Percentiles rank a stretch among this genome's conserved stretches.
Evolutionary conservation across 1,140 invertebrate species (phyloP).

Genomic region (Platyura marginata): DNA sequence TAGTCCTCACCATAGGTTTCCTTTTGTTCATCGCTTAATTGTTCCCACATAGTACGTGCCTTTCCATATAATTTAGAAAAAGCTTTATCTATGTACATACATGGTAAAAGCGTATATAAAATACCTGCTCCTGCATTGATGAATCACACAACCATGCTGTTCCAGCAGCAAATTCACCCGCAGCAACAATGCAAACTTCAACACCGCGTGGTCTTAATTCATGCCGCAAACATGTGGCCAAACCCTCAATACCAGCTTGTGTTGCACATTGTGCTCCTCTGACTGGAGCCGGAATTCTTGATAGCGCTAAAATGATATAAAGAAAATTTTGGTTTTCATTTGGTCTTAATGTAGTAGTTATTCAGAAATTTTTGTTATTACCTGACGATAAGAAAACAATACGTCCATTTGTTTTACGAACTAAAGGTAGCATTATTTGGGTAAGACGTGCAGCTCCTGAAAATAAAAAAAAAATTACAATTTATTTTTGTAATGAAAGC

Average conservation of each 20-base stretch:
- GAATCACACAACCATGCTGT: constrained; percentile 54
- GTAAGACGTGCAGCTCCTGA: constrained; percentile 46
- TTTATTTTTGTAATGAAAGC: no score
- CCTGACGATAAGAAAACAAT: constrained; percentile 46
- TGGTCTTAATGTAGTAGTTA: neutral
- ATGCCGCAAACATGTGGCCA: constrained; percentile 58
- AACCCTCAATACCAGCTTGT: constrained; percentile 58
- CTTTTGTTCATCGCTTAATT: constrained; percentile 51
- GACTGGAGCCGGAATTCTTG: constrained; percentile 54
- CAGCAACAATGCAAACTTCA: constrained; percentile 61
- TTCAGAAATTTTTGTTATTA: constrained; percentile 6
- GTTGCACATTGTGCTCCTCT: constrained; percentile 61
- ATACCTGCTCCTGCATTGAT: constrained; percentile 47
- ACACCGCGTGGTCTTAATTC: constrained; percentile 60
- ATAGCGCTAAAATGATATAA: constrained; percentile 29
- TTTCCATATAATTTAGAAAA: constrained; percentile 10
- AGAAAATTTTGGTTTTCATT: neutral
- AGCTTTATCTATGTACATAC: neutral
- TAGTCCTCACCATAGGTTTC: constrained; percentile 61
- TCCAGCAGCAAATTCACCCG: constrained; percentile 60
- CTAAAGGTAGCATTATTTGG: constrained; percentile 61
- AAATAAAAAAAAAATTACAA: no score
- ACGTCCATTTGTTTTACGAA: constrained; percentile 52
- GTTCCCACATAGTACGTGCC: constrained; percentile 60
- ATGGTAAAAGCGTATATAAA: neutral